These are phyloP conservation scores for Drosophila pachea DNA, from an alignment of 1,140 invertebrate genomes.

Conservation along the genomic window DNA sequence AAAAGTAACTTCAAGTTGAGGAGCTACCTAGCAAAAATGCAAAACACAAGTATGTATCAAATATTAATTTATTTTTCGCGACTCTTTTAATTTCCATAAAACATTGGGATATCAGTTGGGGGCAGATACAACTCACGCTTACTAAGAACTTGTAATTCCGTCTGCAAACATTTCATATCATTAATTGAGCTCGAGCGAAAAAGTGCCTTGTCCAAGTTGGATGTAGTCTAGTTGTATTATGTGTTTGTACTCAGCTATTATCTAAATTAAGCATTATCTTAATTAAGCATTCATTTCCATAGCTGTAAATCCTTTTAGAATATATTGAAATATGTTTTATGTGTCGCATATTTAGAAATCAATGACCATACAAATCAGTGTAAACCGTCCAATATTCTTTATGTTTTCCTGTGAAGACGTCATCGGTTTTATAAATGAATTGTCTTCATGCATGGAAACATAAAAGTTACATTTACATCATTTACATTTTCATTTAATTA, in stretches of 20 bases:
- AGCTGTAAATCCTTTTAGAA: conserved; percentile 4
- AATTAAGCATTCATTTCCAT: conserved; percentile 21
- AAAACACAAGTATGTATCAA: too few relatives aligned
- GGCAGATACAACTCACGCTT: not conserved
- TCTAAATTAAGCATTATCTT: conserved; percentile 25
- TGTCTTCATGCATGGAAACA: conserved; percentile 61
- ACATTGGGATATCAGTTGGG: too few relatives aligned
- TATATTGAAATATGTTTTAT: conserved; percentile 51
- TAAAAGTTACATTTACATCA: conserved; percentile 31
- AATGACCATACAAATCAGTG: conserved; percentile 72
- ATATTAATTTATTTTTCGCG: too few relatives aligned
- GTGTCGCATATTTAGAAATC: conserved; percentile 63
- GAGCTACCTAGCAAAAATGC: too few relatives aligned
- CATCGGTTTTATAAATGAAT: not conserved
- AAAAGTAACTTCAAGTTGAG: too few relatives aligned
- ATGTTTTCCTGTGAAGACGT: conserved; percentile 58
- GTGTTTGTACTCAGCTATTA: conserved; percentile 30
- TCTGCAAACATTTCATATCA: not conserved
- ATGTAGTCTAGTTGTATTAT: conserved; percentile 21
- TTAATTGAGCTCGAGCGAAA: not conserved
- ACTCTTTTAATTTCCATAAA: too few relatives aligned
- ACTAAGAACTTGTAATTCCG: not conserved
- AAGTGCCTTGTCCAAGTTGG: conserved; percentile 47
- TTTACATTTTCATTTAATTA: conserved; percentile 11
- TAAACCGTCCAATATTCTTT: conserved; percentile 75